phyloP scores from a whole-genome alignment of 2,797 vertebrate species.

The Acridotheres tristis region DNA sequence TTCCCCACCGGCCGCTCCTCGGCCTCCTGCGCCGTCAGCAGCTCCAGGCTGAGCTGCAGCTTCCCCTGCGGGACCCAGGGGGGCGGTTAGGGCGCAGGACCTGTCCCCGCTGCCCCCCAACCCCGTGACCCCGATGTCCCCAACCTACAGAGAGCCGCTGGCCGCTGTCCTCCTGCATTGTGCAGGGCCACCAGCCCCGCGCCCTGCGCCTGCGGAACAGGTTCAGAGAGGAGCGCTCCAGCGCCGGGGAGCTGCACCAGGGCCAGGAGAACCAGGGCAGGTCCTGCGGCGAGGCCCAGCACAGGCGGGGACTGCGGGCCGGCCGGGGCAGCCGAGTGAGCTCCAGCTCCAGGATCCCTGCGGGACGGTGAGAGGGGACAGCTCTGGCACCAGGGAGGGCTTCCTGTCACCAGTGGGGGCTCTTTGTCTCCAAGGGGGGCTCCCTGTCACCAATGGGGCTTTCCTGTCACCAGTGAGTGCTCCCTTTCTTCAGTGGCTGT shows the following conservation, averaged over 20 bases:
- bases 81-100: too few species aligned
- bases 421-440: too few species aligned
- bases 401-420: too few species aligned
- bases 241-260: background rate
- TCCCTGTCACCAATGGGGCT: too few species aligned
- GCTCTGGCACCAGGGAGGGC: too few species aligned
- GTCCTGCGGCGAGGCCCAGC: background rate
- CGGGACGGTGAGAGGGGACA: background rate
- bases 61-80: slow-evolving; percentile 49
- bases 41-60: slow-evolving; percentile 76
- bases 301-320: background rate
- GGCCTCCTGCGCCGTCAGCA: slow-evolving; percentile 68
- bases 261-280: background rate
- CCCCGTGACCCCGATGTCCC: background rate
- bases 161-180: background rate
- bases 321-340: slow-evolving; percentile 55
- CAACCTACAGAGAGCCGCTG: background rate
- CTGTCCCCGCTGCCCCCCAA: background rate
- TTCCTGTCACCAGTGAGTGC: too few species aligned
- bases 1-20: slow-evolving; percentile 64
- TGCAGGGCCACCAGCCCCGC: slow-evolving; percentile 79
- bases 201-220: slow-evolving; percentile 64
- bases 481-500: too few species aligned
- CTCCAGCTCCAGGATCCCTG: slow-evolving; percentile 74
- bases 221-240: background rate